A percentile compares a stretch with the other conserved stretches of the same genome.
phyloP scores from a whole-genome alignment of 2,888 invertebrate species.

The Caenorhabditis virilis region DNA sequence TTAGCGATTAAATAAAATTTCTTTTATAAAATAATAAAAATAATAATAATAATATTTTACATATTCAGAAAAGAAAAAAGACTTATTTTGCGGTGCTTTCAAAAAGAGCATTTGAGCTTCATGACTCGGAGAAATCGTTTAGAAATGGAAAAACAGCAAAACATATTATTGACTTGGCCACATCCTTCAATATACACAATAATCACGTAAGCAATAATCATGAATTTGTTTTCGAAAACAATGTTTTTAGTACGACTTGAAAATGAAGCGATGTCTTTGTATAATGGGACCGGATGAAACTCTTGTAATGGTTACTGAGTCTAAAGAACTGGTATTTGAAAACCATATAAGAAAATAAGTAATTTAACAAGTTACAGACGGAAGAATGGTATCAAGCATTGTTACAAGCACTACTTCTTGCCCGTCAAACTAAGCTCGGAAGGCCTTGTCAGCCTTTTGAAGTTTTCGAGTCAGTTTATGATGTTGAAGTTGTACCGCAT shows the following conservation, averaged over 20 bases:
- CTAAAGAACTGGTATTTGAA: slow-evolving; percentile 3
- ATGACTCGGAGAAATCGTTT: slow-evolving; percentile 56
- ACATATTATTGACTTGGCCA: slow-evolving; percentile 53
- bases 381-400: slow-evolving; percentile 48
- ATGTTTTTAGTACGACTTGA: slow-evolving; percentile 47
- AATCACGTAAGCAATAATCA: slow-evolving; percentile 35
- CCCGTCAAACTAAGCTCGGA: slow-evolving; percentile 51
- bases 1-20: background rate
- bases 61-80: slow-evolving; percentile 54
- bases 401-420: slow-evolving; percentile 39
- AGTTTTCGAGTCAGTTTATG: slow-evolving; percentile 58
- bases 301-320: slow-evolving; percentile 45
- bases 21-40: background rate
- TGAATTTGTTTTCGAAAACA: background rate
- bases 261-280: slow-evolving; percentile 51
- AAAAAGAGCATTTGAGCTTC: slow-evolving; percentile 55
- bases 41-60: background rate
- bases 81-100: slow-evolving; percentile 48
- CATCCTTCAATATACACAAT: slow-evolving; percentile 54
- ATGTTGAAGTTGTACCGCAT: slow-evolving; percentile 40
- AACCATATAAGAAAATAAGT: slow-evolving; percentile 2
- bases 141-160: slow-evolving; percentile 44
- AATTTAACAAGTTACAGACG: slow-evolving; percentile 14
- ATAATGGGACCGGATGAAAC: slow-evolving; percentile 58
- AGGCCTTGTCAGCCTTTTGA: slow-evolving; percentile 50